Evolutionary conservation across 1,140 invertebrate species (phyloP).

Genomic region (Drosophila prosaltans): DNA sequence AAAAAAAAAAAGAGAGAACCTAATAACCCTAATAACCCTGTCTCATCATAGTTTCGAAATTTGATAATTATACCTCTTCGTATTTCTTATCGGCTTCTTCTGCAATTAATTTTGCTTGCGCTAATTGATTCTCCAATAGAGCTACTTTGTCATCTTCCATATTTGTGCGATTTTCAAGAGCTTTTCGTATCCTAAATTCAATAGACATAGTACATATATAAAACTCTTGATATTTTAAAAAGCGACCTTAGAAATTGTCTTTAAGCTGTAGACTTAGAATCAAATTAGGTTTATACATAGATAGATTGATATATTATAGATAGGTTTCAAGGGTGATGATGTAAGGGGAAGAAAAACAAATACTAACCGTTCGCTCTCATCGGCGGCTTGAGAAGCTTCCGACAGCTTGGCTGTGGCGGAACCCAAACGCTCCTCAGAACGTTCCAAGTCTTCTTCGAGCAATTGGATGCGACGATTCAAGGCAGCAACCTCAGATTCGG

Average conservation of each 20-base stretch:
- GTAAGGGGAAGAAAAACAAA: conserved; percentile 42
- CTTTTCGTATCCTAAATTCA: conserved; percentile 96
- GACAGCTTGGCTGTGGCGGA: conserved; percentile 98
- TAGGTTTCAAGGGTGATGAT: not conserved
- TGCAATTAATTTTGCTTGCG: conserved; percentile 98
- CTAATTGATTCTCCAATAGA: conserved; percentile 96
- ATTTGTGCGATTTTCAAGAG: conserved; percentile 98
- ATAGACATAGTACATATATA: conserved; percentile 33
- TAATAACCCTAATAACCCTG: conserved; percentile 74
- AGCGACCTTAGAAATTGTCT: conserved; percentile 45
- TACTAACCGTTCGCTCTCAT: conserved; percentile 99
- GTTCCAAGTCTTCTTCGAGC: conserved; percentile 98
- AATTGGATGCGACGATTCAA: conserved; percentile 99
- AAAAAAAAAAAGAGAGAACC: conserved; percentile 7
- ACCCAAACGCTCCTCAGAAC: conserved; percentile 98
- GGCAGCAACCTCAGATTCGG: conserved; percentile 98
- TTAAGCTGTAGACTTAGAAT: conserved; percentile 61
- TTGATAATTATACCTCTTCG: conserved; percentile 92
- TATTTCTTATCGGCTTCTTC: conserved; percentile 99
- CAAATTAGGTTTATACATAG: conserved; percentile 34
- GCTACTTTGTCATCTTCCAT: conserved; percentile 99
- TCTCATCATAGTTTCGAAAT: conserved; percentile 56
- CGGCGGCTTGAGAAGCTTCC: conserved; percentile 99
- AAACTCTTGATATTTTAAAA: conserved; percentile 50
- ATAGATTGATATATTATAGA: not conserved